Evolutionary conservation across 2,888 invertebrate species (phyloP), one percentile per base, ranked within the genome.

Genomic region (Papilio demoleus): DNA sequence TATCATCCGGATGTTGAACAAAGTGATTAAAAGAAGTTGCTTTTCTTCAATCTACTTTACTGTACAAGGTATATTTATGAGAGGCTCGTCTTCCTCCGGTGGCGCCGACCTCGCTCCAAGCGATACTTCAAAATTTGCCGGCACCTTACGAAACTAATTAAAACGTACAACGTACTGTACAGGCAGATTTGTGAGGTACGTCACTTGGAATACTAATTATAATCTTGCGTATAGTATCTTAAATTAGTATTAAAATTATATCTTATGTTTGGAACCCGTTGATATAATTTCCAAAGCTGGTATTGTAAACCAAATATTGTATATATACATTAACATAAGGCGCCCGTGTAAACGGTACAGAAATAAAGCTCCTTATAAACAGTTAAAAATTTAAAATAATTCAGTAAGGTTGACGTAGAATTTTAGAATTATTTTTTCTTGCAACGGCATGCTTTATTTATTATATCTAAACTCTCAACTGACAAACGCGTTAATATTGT

Each of bases 111-210:
- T 53, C 27, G 53, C 24, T 53, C n/a, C 24, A 27, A 27, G 53
- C 53, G 14, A n/a, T 53, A 53, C 11, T 4, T n/a, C 27, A 27
- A 53, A 53, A 27, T 53, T 53, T 27, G n/a, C 27, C 4, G n/a
- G 53, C n/a, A 27, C 53, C n/a, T 50, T 22, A 22, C 50, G n/a
- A 27, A n/a, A 53, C 53, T 53, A 53, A 53, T 53, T 53, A 53
- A 27, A n/a, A 27, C 8, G 53, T 53, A 53, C 53, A 53, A 27
- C 8, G 6, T 22, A 27, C 24, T 27, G 27, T 27, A 27, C 11
- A 53, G 53, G 27, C 53, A 27, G 27, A 53, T 53, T 27, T 53
- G 53, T 53, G 27, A n/a, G n/a, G n/a, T n/a, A 53, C 53, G 14
- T 53, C 27, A 53, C 27, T 6, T 27, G 53, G 53, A 27, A 53